These are phyloP conservation scores for Phortica okadai DNA, from an alignment of 2,888 invertebrate species.

Conservation along the genomic window DNA sequence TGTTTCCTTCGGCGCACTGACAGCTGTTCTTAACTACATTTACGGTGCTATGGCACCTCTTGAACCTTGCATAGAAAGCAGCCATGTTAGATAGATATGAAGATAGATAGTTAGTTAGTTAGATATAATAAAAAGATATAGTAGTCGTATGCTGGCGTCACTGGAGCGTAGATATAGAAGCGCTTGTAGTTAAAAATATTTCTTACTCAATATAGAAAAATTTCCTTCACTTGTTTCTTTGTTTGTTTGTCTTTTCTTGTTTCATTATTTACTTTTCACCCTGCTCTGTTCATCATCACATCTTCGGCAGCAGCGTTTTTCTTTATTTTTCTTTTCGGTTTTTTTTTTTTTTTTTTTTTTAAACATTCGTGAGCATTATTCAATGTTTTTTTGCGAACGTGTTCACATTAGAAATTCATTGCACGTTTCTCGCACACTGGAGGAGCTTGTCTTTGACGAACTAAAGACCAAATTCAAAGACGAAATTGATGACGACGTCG, in stretches of 20 bases:
- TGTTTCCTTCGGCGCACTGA: constrained; percentile 24
- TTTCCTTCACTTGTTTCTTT: not conserved
- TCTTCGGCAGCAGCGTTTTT: not conserved
- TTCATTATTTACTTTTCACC: constrained; percentile 1
- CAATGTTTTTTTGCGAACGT: constrained; percentile 68
- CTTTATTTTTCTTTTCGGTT: not conserved
- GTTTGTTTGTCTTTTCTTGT: not conserved
- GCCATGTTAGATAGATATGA: not conserved
- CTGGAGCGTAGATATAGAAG: not conserved
- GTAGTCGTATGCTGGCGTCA: not conserved
- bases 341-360: not conserved
- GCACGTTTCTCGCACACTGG: constrained; percentile 58
- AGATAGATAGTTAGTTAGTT: not conserved
- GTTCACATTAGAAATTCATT: constrained; percentile 70
- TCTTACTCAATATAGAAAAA: not conserved
- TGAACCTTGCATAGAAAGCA: not conserved
- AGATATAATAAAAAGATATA: not conserved
- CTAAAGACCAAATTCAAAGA: not conserved
- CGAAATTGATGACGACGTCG: not conserved
- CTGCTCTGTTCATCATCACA: constrained; percentile 20
- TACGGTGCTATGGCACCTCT: not conserved
- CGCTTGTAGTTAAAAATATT: constrained; percentile 7
- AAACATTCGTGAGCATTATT: constrained; percentile 57
- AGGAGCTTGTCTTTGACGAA: constrained; percentile 11
- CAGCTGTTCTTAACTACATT: constrained; percentile 22